These are phyloP conservation scores for Sander lucioperca DNA, from an alignment of 2,113 vertebrate genomes.

Conservation along the genomic window DNA sequence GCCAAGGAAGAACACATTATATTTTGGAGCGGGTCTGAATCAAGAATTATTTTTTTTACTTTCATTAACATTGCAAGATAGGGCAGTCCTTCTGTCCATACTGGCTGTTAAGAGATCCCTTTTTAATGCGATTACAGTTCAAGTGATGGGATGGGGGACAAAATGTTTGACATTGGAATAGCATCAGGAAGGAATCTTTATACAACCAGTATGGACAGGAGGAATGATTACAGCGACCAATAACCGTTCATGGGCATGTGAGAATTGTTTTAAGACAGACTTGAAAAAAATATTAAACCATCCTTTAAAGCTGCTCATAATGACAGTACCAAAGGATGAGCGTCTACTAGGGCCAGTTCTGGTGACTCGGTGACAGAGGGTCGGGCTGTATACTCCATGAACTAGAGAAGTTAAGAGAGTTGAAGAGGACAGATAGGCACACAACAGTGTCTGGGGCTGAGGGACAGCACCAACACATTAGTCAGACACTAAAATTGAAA, in stretches of 20 bases:
- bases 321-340: slow-evolving; percentile 5
- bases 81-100: background rate
- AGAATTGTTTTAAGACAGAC: background rate
- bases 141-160: too few relatives aligned
- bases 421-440: background rate
- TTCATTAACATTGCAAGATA: too few relatives aligned
- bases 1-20: too few relatives aligned
- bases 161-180: background rate
- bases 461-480: slow-evolving; percentile 1
- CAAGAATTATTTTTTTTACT: too few relatives aligned
- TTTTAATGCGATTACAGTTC: background rate
- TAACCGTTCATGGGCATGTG: background rate
- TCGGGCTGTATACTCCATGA: background rate
- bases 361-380: background rate
- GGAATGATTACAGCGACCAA: background rate
- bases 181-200: slow-evolving; percentile 6
- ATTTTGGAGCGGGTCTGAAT: too few relatives aligned
- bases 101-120: background rate
- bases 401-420: background rate
- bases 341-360: background rate
- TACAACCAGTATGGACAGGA: background rate
- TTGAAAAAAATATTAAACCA: slow-evolving; percentile 7
- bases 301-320: slow-evolving; percentile 33
- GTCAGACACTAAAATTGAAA: slow-evolving; percentile 5
- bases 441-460: background rate